Base-by-base conservation (phyloP, 2,113 vertebrate genomes). In the Heterocephalus glaber region DNA sequence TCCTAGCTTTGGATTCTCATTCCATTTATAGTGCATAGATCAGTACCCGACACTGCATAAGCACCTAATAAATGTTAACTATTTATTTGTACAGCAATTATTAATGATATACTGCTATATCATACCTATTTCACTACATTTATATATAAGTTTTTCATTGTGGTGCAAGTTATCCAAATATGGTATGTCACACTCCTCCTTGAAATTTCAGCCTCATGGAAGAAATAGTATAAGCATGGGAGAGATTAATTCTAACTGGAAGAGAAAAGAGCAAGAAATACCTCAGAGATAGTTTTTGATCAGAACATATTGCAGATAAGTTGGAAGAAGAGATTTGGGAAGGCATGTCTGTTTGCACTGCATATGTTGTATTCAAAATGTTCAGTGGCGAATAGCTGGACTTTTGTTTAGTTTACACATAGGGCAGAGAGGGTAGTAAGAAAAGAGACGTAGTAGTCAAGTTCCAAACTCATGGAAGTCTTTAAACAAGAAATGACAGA, bases 401-500 rank as follows among this genome's bases (percentile, higher is more conserved):
- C 30, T 95, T 86, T 17, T 82, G 72, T 89, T 96, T 89, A 65
- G 38, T 92, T 85, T 95, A 24, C 65, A 58, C 6, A 41, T n/a
- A 7, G 26, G 0, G 14, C 28, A 13, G 5, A 33, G 49, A 88
- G 35, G 26, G 33, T 35, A 80, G 8, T 35, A 20, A 81, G 24
- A 20, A 26, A 7, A 68, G 80, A 92, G 35, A 8, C 9, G 13
- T 14, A 54, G 4, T 41, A 60, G 58, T n/a, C 4, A 41, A 84
- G 49, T 90, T 95, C n/a, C 58, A 30, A 68, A 95, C 52, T 70
- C 58, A 20, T n/a, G 26, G 52, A n/a, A 90, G 24, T 9, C 66
- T 68, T 94, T 92, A 86, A 96, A 95, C 72, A 94, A 90, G 52
- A 76, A 89, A 38, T 80, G 44, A 91, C 24, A 92, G 92, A 95